Evolutionary conservation across 92 coral and sea anemone genomes (phyloP), one percentile per base, ranked within the genome.

Genomic region (Parazoanthus atlanticus): DNA sequence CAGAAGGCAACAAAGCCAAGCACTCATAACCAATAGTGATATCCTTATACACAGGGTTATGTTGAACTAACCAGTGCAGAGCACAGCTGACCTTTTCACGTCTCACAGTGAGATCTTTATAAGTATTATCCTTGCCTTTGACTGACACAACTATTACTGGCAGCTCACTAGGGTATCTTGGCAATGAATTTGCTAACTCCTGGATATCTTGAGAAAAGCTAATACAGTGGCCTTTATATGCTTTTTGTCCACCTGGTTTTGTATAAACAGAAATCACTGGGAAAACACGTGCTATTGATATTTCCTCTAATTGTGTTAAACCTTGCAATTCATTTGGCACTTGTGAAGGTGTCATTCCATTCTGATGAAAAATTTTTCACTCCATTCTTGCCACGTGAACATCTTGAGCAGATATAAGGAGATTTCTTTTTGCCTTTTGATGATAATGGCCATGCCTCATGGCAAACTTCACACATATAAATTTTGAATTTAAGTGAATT

Each of bases 281-380:
- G n/a, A n/a, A n/a, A n/a, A n/a, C n/a, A n/a, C n/a, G n/a, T n/a
- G n/a, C n/a, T n/a, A n/a, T n/a, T n/a, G n/a, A n/a, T n/a, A n/a
- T n/a, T n/a, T 94, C 93, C 77, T 94, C 97, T 76, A 94, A 76
- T 89, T 92, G 96, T 61, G 97, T 92, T 15, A 94, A 74, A 86
- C 82, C 91, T 84, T 92, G 94, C 72, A 94, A 88, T 91, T 92
- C 94, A 61, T 89, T 86, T 56, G 97, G 97, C 11, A 94, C 93
- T 76, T 29, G 86, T 28, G 97, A 91, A 32, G 97, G 94, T 43
- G n/a, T n/a, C n/a, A n/a, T n/a, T n/a, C n/a, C n/a, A n/a, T n/a
- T n/a, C n/a, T n/a, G n/a, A n/a, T n/a, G n/a, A n/a, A n/a, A n/a
- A n/a, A n/a, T n/a, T n/a, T n/a, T n/a, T n/a, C n/a, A n/a, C n/a